Evolutionary conservation across 2,113 vertebrate genomes (phyloP).

Genomic region (Chaetura pelagica): DNA sequence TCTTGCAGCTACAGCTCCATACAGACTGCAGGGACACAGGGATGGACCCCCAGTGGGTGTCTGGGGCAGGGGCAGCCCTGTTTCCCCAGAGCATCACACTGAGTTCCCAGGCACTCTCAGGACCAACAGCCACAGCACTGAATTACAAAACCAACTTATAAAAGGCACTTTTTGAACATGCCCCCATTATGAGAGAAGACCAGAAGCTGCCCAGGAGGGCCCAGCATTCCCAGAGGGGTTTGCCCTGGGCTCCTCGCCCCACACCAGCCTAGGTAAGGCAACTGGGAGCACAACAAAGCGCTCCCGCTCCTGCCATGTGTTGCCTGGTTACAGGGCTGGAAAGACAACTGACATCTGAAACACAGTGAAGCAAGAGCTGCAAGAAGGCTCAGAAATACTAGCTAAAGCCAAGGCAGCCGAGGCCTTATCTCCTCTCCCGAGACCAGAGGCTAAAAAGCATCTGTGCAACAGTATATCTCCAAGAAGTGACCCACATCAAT

Average conservation of each 20-base stretch:
- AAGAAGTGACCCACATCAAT: not conserved
- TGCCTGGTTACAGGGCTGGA: slow-evolving; percentile 61
- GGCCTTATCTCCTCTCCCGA: not conserved
- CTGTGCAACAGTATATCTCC: not conserved
- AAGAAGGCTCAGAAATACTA: not conserved
- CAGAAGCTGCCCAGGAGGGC: rapidly evolving
- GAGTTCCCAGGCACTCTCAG: not conserved
- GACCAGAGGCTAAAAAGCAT: not conserved
- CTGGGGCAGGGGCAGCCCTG: not conserved
- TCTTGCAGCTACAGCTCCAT: not conserved
- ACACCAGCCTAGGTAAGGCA: not conserved
- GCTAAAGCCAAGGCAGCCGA: not conserved
- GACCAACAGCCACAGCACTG: not conserved
- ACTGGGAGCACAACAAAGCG: slow-evolving; percentile 1
- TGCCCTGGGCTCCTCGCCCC: not conserved
- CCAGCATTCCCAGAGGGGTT: rapidly evolving
- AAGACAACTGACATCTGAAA: slow-evolving; percentile 33
- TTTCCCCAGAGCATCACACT: not conserved
- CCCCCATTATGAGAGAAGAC: rapidly evolving
- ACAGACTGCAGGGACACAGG: rapidly evolving
- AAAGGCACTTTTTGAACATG: rapidly evolving
- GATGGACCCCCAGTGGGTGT: rapidly evolving
- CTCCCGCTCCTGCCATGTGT: slow-evolving; percentile 10
- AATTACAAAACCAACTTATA: not conserved
- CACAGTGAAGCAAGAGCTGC: not conserved